These are phyloP conservation scores for Chinchilla lanigera DNA, from an alignment of 2,113 vertebrate species.

Conservation along the genomic window DNA sequence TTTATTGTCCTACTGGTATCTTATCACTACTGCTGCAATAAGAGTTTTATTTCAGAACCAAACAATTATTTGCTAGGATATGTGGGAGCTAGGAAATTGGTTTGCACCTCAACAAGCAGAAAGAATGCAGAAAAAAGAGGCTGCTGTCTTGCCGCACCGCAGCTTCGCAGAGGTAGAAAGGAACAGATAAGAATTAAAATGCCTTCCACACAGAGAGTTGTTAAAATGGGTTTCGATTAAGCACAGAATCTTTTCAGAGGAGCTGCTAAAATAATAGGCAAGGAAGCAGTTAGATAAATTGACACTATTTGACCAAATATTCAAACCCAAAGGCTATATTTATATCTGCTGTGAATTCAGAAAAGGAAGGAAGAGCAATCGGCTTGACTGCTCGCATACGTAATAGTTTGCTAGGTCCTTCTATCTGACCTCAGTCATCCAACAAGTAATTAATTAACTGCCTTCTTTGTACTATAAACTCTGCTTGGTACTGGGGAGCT, in stretches of 20 bases:
- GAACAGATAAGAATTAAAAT: constrained; percentile 59
- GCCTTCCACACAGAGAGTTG: background rate
- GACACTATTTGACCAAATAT: constrained; percentile 25
- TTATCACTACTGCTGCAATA: constrained; percentile 41
- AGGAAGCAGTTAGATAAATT: constrained; percentile 50
- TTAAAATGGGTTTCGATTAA: constrained; percentile 62
- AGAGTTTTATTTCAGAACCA: constrained; percentile 77
- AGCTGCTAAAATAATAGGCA: constrained; percentile 1
- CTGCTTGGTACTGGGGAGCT: background rate
- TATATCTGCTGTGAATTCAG: background rate
- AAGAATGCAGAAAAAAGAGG: constrained; percentile 68
- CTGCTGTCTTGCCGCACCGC: constrained; percentile 53
- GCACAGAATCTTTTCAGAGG: constrained; percentile 63
- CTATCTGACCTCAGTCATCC: background rate
- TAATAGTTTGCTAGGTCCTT: background rate
- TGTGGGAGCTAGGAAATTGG: constrained; percentile 67
- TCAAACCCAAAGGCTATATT: background rate
- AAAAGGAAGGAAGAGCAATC: background rate
- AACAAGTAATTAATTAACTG: background rate
- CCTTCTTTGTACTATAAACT: background rate
- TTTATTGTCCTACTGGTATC: constrained; percentile 71
- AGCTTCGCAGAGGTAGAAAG: constrained; percentile 35
- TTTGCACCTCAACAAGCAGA: constrained; percentile 59
- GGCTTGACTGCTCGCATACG: background rate
- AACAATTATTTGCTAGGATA: constrained; percentile 73